phyloP scores from a whole-genome alignment of 1,140 invertebrate genomes.

The Xylocopa sonorina region DNA sequence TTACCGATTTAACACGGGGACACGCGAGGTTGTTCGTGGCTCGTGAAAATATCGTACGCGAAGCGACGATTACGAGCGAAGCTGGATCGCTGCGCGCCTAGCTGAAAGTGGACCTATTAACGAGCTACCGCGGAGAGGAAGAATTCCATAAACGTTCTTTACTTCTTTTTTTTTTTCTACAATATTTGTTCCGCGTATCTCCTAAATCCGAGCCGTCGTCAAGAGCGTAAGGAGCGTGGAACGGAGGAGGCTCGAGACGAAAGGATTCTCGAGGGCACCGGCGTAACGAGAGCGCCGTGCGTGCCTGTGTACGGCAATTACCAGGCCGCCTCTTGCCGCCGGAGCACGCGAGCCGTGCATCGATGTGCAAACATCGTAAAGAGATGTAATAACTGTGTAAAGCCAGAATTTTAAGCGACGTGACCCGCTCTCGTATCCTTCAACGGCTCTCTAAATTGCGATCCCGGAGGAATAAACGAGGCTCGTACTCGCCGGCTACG shows the following conservation, averaged over 20 bases:
- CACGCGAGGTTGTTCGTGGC: neutral
- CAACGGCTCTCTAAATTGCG: neutral
- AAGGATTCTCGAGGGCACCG: neutral
- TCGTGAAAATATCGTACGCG: no score
- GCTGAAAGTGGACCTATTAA: no score
- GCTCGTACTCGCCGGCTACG: neutral
- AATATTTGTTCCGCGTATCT: neutral
- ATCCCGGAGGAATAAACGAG: neutral
- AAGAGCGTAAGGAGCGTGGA: neutral
- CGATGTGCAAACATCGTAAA: conserved; percentile 3
- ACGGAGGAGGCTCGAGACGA: neutral
- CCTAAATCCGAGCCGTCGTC: no score
- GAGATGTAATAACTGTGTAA: conserved; percentile 33
- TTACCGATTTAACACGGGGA: conserved; percentile 20
- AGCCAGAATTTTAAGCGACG: conserved; percentile 31
- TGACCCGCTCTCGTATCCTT: neutral
- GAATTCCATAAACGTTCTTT: no score
- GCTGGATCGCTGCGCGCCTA: no score
- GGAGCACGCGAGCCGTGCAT: conserved; percentile 13
- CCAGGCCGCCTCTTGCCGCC: conserved; percentile 17
- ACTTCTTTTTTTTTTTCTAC: no score
- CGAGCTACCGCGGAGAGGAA: no score
- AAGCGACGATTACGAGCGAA: no score
- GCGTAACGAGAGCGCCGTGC: conserved; percentile 43
- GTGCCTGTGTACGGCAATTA: conserved; percentile 47